Evolutionary conservation across 2,797 vertebrate species (phyloP), one percentile per base, ranked within the genome.

Genomic region (Buphagus erythrorhynchus): DNA sequence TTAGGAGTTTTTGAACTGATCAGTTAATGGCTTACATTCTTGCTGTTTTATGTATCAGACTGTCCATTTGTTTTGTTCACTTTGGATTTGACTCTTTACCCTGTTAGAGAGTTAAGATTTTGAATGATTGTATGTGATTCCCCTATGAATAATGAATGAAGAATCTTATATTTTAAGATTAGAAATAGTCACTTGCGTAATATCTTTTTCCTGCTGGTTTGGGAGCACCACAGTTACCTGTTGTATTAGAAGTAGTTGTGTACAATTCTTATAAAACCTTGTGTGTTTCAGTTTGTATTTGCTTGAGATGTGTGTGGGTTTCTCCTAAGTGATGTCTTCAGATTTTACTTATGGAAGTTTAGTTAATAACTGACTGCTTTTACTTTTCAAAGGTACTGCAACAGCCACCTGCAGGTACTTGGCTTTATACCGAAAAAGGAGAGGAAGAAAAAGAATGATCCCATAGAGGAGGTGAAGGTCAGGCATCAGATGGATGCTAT

Each of bases 361-460:
- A 59, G 24, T 88, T 74, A 89, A 59, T 85, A 88, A 76, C 28
- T 67, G 62, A 8, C 52, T 95, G n/a, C 55, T 95, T 94, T 33
- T 96, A 35, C 59, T 96, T 96, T 93, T 92, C 65, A 59, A 98
- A 99, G 99, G 98, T 99, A 99, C 98, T 99, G 99, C 98, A 99
- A 99, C 98, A 99, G 99, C 97, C 99, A 99, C 95, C 98, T 99
- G 97, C 99, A 99, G 97, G 99, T 99, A 97, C 99, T 99, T 91
- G 99, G 99, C 95, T 99, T 99, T 97, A 99, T 99, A 98, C 99
- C 99, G 93, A 99, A 99, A 98, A 99, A 99, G 97, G 99, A 99
- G 97, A 99, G 99, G 93, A 99, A 99, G 99, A 99, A 99, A 99
- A 99, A 99, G 98, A 99, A 99, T 74, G 99, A 99, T 82, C 98